Conservation (phyloP, 2,797 vertebrate genomes). For the Pseudochirops cupreus region DNA sequence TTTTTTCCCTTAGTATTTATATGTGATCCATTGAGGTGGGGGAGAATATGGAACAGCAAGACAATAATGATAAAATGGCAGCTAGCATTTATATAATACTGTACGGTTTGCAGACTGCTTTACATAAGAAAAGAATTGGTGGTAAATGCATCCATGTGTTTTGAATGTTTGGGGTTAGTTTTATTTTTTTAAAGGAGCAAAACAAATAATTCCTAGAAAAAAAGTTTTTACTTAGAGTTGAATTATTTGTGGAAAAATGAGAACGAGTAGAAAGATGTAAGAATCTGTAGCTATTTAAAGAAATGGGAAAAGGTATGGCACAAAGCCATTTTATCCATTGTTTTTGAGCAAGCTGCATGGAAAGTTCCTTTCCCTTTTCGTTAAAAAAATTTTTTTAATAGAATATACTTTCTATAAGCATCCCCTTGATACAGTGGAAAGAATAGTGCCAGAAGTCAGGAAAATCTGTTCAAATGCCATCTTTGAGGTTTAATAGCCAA, state of each 20-base stretch:
- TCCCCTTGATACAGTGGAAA: neutral
- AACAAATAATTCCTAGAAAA: slow-evolving; percentile 45
- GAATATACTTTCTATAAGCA: neutral
- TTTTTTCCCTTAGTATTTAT: neutral
- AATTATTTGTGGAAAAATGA: neutral
- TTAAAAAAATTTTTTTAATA: neutral
- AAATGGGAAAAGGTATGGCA: neutral
- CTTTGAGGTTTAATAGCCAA: neutral
- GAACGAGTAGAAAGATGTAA: slow-evolving; percentile 41
- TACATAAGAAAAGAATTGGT: neutral
- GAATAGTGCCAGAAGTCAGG: neutral
- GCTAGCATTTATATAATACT: neutral
- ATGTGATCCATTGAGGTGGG: neutral
- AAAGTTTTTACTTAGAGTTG: neutral
- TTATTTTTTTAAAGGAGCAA: slow-evolving; percentile 41
- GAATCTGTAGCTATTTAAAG: neutral
- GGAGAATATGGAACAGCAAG: neutral
- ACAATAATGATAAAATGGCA: neutral
- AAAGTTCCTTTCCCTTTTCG: slow-evolving; percentile 54
- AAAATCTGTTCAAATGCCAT: neutral
- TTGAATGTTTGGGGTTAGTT: slow-evolving; percentile 12
- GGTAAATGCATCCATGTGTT: slow-evolving; percentile 19
- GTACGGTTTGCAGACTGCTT: neutral
- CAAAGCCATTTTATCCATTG: slow-evolving; percentile 15
- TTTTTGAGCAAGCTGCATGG: slow-evolving; percentile 4